phyloP scores from a whole-genome alignment of 1,140 invertebrate genomes.

The Drosophila tsacasi region DNA sequence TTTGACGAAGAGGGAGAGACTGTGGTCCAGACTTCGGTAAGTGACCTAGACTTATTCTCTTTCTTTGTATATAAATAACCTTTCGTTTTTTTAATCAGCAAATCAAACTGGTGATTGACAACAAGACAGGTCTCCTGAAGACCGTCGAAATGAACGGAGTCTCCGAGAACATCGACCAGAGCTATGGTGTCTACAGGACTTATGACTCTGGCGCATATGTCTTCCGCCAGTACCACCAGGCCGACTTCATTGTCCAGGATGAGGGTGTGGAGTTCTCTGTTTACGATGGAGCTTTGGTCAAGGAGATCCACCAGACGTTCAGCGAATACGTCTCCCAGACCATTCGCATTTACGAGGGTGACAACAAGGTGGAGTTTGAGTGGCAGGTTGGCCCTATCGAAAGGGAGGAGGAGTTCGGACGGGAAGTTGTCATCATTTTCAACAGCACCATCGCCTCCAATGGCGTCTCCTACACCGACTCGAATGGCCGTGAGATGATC shows the following conservation, averaged over 20 bases:
- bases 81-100: conserved; percentile 11
- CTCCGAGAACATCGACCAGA: conserved; percentile 86
- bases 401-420: conserved; percentile 89
- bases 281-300: conserved; percentile 89
- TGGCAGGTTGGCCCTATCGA: conserved; percentile 98
- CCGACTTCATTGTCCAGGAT: conserved; percentile 77
- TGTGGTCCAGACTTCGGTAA: conserved; percentile 59
- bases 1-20: conserved; percentile 41
- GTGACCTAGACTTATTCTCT: accelerated
- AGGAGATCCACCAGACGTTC: conserved; percentile 93
- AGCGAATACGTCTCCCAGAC: conserved; percentile 93
- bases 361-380: conserved; percentile 92
- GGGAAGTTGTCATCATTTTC: conserved; percentile 93
- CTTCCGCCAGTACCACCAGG: conserved; percentile 89
- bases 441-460: conserved; percentile 88
- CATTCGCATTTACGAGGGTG: conserved; percentile 90
- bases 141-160: conserved; percentile 86
- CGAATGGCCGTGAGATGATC: conserved; percentile 96
- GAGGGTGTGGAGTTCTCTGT: conserved; percentile 85
- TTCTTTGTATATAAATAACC: background rate
- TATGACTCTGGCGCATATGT: conserved; percentile 94
- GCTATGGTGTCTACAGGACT: conserved; percentile 91
- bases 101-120: conserved; percentile 57
- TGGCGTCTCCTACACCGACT: conserved; percentile 95
- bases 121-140: conserved; percentile 85